Conservation (phyloP, 1,140 invertebrate genomes). For the Argopecten irradians region DNA sequence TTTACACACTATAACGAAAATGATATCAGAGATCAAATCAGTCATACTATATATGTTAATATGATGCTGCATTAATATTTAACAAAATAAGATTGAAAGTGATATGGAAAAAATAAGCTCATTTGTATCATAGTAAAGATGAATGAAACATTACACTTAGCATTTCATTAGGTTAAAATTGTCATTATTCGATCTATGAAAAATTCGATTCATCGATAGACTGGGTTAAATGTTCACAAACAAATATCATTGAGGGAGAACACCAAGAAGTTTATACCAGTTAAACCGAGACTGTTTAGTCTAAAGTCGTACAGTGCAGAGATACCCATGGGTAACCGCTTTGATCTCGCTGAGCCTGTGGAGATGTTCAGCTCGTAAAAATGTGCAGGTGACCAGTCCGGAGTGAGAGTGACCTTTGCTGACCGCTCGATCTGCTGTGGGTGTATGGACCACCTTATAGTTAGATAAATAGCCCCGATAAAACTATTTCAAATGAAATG, state of each 20-base stretch:
- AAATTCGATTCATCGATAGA: background rate
- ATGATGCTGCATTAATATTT: too few species aligned
- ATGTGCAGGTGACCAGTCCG: constrained; percentile 9
- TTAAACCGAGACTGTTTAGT: background rate
- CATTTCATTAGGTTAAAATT: too few species aligned
- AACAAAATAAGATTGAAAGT: too few species aligned
- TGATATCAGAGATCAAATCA: too few species aligned
- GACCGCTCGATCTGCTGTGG: background rate
- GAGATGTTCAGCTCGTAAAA: constrained; percentile 6
- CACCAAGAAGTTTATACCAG: background rate
- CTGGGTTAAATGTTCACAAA: background rate
- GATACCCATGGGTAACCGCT: background rate
- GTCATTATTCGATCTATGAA: background rate
- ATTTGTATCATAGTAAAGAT: too few species aligned
- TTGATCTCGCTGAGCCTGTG: background rate
- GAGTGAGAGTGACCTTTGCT: background rate
- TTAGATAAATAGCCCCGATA: constrained; percentile 8
- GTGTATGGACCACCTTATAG: background rate
- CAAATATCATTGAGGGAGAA: background rate
- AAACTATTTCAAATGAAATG: background rate
- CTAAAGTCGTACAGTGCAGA: background rate
- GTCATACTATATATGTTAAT: too few species aligned
- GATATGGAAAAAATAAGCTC: too few species aligned
- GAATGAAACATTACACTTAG: too few species aligned
- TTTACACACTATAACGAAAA: too few species aligned